Evolutionary conservation across 2,797 vertebrate genomes (phyloP), one percentile per base, ranked within the genome.

Genomic region (Gallinago nigripennis): DNA sequence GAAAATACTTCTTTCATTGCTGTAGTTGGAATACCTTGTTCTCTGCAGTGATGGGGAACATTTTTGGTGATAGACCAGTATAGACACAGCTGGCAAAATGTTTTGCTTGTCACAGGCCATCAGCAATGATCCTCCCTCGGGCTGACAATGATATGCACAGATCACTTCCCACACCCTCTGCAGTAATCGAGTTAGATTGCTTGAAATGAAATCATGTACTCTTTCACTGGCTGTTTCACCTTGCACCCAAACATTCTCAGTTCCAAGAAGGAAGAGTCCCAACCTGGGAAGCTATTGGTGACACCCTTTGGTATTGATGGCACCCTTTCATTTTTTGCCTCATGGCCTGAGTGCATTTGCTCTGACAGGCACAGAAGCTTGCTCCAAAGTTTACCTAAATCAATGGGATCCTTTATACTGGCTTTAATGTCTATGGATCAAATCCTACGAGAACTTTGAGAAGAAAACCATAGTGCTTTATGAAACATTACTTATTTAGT

Each of bases 51-150:
- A 21, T 39, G 21, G 5, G 56, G 65, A 65, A 54, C 31, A 11
- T 76, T 94, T 91, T 88, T 84, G 31, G 31, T 92, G 77, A 53
- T 61, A 75, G 73, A 53, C 19, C 65, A 30, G 63, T 50, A 50
- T 21, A 82, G 50, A 82, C 37, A 46, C 27, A 88, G 50, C 54
- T 0, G 1, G 45, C 63, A 86, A 72, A 82, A 93, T 53, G 30
- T 81, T 94, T 81, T 2, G 2, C 77, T 94, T 93, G 92, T 92
- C 81, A 79, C 31, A 94, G 92, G 54, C 80, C 88, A 81, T 83
- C 23, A 16, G 33, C 48, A 28, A 23, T 83, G 57, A 93, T 94
- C 45, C 35, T 93, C 51, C 76, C 53, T 64, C 0, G 1, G 88
- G 64, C 56, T 92, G 79, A 68, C 76, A 71, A 88, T 88, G 88